Base-by-base conservation (phyloP, 1,140 invertebrate genomes). In the Psix sp. region DNA sequence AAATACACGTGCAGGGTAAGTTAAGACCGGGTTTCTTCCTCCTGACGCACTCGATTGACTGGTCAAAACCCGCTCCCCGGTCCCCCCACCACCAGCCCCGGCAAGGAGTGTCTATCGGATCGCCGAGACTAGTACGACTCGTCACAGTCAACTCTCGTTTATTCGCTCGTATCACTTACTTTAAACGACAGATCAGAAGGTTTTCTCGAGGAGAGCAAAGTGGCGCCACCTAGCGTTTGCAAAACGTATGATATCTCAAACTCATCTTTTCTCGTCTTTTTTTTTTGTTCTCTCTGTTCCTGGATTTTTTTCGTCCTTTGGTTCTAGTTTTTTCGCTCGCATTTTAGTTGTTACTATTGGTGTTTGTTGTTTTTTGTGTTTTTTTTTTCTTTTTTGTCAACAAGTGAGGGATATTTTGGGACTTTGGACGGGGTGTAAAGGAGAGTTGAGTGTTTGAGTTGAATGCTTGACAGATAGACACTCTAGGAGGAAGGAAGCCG, bases 1-100 rank as follows among this genome's bases (percentile, higher is more conserved):
- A 45, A 1, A 71, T 82, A 79, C 75, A 74, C 76, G 80, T 80
- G 76, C 76, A 81, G 74, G 74, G 72, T 83, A 82, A 82, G 77
- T 76, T 52, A 49, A 43, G 13, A 5, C 20, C 2, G 31, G 20
- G 29, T 65, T 65, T 51, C 33, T 63, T 63, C 43, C 59, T 51
- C 29, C 7, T n/a, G n/a, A n/a, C 13, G 10, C 21, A 5, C 11
- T 16, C 5, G 13, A 15, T 7, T 51, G 52, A 60, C 74, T 71
- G 66, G 67, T 65, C 49, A 71, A 56, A 51, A 16, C 16, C 1
- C 14, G 16, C 1, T 42, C 18, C 2, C 15, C 11, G 21, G 1
- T n/a, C 20, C 3, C 14, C 14, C 17, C 31, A 10, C 38, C 24
- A 5, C 31, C 14, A 0, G 15, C 20, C 40, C 14, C 5, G 3